Conservation (phyloP, 2,888 invertebrate genomes). For the Sphaerophoria rueppellii region DNA sequence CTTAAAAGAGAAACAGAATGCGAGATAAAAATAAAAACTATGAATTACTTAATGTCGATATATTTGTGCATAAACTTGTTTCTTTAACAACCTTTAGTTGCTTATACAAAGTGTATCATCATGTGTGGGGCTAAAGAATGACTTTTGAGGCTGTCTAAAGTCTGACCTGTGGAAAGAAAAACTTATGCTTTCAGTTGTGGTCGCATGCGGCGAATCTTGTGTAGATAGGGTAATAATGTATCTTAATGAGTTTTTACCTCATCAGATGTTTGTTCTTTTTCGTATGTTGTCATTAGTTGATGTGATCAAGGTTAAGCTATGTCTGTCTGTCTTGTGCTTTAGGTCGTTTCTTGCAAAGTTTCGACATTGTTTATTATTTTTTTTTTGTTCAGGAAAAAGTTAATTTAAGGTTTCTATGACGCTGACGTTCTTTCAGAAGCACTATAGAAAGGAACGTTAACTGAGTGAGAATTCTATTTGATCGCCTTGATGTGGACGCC, state of each 20-base stretch:
- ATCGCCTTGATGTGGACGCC: no score
- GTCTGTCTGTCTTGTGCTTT: not conserved
- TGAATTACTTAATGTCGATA: constrained; percentile 25
- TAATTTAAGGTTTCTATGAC: constrained; percentile 19
- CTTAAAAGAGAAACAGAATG: constrained; percentile 24
- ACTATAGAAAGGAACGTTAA: no score
- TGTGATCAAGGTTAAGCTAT: constrained; percentile 32
- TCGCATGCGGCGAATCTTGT: constrained; percentile 28
- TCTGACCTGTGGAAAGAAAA: constrained; percentile 52
- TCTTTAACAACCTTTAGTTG: constrained; percentile 27
- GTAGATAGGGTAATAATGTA: constrained; percentile 39
- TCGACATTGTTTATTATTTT: constrained; percentile 20
- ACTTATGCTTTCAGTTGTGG: constrained; percentile 37
- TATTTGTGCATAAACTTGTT: constrained; percentile 26
- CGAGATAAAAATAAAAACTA: constrained; percentile 37
- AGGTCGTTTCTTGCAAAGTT: constrained; percentile 1
- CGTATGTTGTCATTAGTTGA: constrained; percentile 24
- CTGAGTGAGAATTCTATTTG: no score
- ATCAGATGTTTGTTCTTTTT: constrained; percentile 25
- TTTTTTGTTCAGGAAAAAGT: constrained; percentile 15
- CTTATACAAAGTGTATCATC: constrained; percentile 11
- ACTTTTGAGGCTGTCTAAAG: constrained; percentile 53
- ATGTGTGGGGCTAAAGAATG: constrained; percentile 11
- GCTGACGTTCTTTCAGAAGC: not conserved
- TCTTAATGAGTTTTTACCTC: constrained; percentile 54